These are phyloP conservation scores for Neria commutata DNA, from an alignment of 2,888 invertebrate genomes.

Conservation along the genomic window DNA sequence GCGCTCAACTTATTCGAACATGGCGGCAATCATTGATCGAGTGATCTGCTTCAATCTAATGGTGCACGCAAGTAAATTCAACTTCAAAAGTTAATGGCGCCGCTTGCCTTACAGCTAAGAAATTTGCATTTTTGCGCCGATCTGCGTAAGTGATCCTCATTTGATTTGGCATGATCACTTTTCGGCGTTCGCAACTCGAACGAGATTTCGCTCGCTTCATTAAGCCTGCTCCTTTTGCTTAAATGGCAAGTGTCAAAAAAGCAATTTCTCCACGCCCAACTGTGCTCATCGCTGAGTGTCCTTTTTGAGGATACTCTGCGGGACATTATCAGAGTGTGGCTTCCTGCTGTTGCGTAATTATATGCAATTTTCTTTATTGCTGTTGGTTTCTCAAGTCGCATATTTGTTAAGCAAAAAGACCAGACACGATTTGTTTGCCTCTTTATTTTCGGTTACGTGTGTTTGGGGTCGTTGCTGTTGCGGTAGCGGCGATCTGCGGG, in stretches of 20 bases:
- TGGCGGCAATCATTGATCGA: not conserved
- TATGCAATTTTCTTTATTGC: not conserved
- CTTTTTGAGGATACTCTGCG: not conserved
- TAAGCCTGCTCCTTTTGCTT: too few relatives aligned
- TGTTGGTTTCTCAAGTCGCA: not conserved
- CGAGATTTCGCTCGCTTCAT: not conserved
- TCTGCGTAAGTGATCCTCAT: not conserved
- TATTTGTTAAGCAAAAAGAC: not conserved
- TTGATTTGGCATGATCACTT: not conserved
- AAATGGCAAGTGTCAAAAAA: too few relatives aligned
- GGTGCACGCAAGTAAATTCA: too few relatives aligned
- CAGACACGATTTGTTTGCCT: not conserved
- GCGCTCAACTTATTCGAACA: not conserved
- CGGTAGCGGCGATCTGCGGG: not conserved
- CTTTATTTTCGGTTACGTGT: not conserved
- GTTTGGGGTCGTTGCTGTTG: not conserved
- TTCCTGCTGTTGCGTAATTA: constrained; percentile 4
- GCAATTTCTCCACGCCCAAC: too few relatives aligned
- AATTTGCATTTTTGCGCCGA: too few relatives aligned
- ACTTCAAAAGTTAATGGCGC: too few relatives aligned
- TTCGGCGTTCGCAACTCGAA: too few relatives aligned
- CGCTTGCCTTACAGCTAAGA: too few relatives aligned
- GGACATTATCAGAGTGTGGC: not conserved
- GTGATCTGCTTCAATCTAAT: not conserved
- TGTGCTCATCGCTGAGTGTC: not conserved